Evolutionary conservation across 1,140 invertebrate genomes (phyloP), one percentile per base, ranked within the genome.

Genomic region (Bathynomus jamesi): DNA sequence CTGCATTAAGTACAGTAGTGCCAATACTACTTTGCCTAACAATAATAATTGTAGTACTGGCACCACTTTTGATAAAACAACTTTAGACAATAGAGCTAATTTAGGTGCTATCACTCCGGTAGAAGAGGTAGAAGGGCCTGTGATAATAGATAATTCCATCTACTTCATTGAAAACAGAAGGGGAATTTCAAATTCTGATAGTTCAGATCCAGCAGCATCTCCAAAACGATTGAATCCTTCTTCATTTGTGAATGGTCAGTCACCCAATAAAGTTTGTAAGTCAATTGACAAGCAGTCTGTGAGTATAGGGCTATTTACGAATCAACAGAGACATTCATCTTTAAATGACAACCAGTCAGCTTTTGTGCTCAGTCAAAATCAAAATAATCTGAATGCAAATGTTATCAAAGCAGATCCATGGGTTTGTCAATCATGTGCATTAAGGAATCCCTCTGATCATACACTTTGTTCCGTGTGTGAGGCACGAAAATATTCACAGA

Each of bases 381-480:
- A 53, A 53, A 11, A 53, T 53, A 53, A 53, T 53, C 21, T 53
- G 21, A 63, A 63, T 28, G 27, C n/a, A 13, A 63, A 11, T 63
- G 61, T 24, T 63, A 28, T 11, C 11, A 28, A 63, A 24, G 11
- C 61, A 24, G 61, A 63, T 25, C 13, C 21, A 25, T 88, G 87
- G 87, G 84, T 83, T 64, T 88, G 87, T 76, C 83, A 84, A 67
- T 82, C 85, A 71, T 88, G 87, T 74, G 87, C 86, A 3, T 81
- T 87, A 21, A 83, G 85, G 61, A 88, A 88, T 79, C 72, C 80
- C 29, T 79, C 81, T 13, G 80, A 82, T 61, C 78, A 82, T 63
- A 83, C 84, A 30, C 82, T 85, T 27, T 89, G 88, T 79, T 87
- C 88, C 69, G 86, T 87, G 0, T 89, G 87, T 76, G 87, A 88